phyloP scores from a whole-genome alignment of 2,888 invertebrate species.

The Athetis lepigone region DNA sequence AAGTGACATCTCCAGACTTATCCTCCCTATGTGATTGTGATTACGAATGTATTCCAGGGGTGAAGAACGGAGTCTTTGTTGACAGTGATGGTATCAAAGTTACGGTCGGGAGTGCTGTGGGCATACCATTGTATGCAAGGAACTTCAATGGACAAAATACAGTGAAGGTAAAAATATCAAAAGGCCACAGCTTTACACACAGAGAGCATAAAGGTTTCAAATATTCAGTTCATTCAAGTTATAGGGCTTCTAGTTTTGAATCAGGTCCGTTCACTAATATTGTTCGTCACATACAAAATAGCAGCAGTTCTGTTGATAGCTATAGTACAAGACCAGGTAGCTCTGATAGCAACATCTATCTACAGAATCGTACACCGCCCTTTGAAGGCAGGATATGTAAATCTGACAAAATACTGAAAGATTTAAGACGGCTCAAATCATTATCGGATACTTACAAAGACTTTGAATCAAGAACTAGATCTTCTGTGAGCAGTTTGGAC shows the following conservation, averaged over 20 bases:
- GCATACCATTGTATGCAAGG: slow-evolving; percentile 65
- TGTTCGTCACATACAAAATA: background rate
- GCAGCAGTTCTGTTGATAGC: slow-evolving; percentile 9
- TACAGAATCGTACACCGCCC: slow-evolving; percentile 13
- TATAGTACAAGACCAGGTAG: slow-evolving; percentile 2
- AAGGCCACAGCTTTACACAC: background rate
- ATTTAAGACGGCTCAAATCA: background rate
- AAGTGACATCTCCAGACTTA: slow-evolving; percentile 81
- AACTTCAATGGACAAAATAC: background rate
- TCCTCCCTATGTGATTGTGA: slow-evolving; percentile 79
- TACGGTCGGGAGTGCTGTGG: slow-evolving; percentile 76
- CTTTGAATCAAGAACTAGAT: background rate
- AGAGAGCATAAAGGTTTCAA: background rate
- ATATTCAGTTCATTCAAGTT: background rate
- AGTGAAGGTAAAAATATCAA: background rate
- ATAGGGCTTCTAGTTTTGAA: background rate
- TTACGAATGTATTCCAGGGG: slow-evolving; percentile 77
- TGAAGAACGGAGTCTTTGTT: slow-evolving; percentile 75
- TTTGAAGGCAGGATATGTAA: slow-evolving; percentile 20
- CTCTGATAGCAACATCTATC: slow-evolving; percentile 29
- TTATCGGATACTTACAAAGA: background rate
- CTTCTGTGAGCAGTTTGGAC: slow-evolving; percentile 60
- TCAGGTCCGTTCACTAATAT: background rate
- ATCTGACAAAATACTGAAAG: slow-evolving; percentile 16
- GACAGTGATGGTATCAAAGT: slow-evolving; percentile 82